These are phyloP conservation scores for Listrodromus nycthemerus DNA, from an alignment of 2,888 invertebrate species.

Conservation along the genomic window DNA sequence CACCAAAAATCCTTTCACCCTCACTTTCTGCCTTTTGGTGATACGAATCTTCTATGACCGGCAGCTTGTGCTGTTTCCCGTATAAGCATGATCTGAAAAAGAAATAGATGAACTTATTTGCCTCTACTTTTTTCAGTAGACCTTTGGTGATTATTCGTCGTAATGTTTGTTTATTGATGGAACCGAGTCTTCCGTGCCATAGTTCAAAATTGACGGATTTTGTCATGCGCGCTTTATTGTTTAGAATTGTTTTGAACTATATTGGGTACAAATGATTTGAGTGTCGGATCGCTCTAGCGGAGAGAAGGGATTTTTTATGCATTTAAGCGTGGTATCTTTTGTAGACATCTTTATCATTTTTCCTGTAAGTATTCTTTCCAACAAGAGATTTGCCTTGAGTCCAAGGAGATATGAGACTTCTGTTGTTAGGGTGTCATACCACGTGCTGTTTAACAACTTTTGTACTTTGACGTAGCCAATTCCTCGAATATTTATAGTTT, in stretches of 20 bases:
- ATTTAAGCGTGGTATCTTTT: too few species aligned
- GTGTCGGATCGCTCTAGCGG: neutral
- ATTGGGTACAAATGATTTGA: neutral
- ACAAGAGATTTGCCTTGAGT: neutral
- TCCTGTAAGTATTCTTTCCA: neutral
- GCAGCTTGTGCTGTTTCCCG: too few species aligned
- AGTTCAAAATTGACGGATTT: neutral
- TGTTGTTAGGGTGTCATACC: conserved; percentile 17
- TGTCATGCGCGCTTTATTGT: neutral
- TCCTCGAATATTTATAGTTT: neutral
- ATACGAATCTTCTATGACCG: too few species aligned
- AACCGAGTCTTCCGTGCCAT: neutral
- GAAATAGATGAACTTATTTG: too few species aligned
- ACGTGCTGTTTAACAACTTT: conserved; percentile 34
- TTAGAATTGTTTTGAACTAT: neutral
- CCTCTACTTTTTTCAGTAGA: neutral
- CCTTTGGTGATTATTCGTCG: neutral
- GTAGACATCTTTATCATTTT: neutral
- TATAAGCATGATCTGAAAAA: too few species aligned
- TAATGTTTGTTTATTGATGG: neutral
- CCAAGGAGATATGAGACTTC: conserved; percentile 54
- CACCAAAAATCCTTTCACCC: too few species aligned
- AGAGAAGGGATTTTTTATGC: too few species aligned
- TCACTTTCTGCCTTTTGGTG: too few species aligned
- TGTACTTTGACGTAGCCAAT: neutral